Base-by-base conservation (phyloP, 2,888 invertebrate species). In the Dolomedes plantarius region DNA sequence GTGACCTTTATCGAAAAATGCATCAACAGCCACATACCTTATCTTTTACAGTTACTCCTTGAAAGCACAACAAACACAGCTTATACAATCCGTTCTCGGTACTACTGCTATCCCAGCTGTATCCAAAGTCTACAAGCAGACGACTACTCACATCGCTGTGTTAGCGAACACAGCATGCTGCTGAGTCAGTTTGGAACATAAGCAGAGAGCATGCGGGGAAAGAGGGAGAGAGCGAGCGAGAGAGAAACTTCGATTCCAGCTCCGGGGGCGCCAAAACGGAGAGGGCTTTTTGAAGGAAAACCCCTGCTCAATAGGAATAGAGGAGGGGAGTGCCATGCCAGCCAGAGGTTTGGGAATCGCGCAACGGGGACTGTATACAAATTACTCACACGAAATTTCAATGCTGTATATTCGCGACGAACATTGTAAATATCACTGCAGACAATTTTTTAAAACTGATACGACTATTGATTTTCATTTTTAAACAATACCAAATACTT, bases 241-340 rank as follows among this genome's bases (percentile, higher is more conserved):
- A 5, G 5, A 3, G 6, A 23, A 6, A 3, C 62, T 72, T 78
- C 78, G 78, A 78, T 69, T 71, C 62, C 13, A 50, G 46, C 19
- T 41, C 32, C 31, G 31, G 69, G 41, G 69, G 69, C 5, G n/a
- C 31, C 39, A 29, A 36, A 28, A 68, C 39, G 46, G 29, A 46
- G 16, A 27, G 68, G 29, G 76, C 69, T 78, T 77, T 77, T 67
- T 46, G 46, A 72, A 67, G 80, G 73, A 80, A 80, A 73, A 73
- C 80, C 80, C 80, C 80, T 23, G 56, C 16, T 23, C 56, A 23
- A 56, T 23, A 23, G 23, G 23, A 16, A 16, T 2, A 46, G 46
- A 16, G 46, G 16, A 23, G 11, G 56, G 56, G 56, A 23, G 23
- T 16, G 41, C 16, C 41, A 11, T 23, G 16, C 56, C 23, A 11